Conservation (phyloP, 1,140 invertebrate species). For the Pteromalus puparum region DNA sequence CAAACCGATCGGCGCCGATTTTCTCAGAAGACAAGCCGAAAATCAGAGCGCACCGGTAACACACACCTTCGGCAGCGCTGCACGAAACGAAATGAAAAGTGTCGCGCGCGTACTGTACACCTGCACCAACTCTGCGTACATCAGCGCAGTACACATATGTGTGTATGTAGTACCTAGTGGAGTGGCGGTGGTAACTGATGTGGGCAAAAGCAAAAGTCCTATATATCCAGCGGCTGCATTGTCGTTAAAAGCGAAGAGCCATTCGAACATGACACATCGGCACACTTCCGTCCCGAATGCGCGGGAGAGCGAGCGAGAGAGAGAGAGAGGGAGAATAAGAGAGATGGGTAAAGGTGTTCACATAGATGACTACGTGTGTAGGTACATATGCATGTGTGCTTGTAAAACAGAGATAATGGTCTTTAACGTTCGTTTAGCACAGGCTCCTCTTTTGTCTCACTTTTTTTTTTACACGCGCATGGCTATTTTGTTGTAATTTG, state of each 20-base stretch:
- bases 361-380: background rate
- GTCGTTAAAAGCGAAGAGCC: conserved; percentile 41
- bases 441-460: background rate
- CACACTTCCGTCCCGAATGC: conserved; percentile 48
- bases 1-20: too few species aligned
- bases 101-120: conserved; percentile 28
- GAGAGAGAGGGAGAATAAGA: conserved; percentile 8
- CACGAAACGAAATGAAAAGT: conserved; percentile 6
- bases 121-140: conserved; percentile 5
- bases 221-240: conserved; percentile 41
- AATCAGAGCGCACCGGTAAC: background rate
- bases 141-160: too few species aligned
- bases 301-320: conserved; percentile 2
- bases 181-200: background rate
- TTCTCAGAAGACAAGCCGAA: background rate
- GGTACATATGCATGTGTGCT: too few species aligned
- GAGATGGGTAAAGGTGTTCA: background rate
- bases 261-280: conserved; percentile 52
- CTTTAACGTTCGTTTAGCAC: background rate
- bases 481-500: background rate
- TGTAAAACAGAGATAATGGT: background rate
- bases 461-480: background rate
- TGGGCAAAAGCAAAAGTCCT: conserved; percentile 49
- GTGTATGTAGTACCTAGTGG: background rate
- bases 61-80: background rate